Percentiles rank a stretch among this genome's conserved stretches.
Evolutionary conservation across 2,797 vertebrate species (phyloP).

Genomic region (Epinephelus malabaricus): DNA sequence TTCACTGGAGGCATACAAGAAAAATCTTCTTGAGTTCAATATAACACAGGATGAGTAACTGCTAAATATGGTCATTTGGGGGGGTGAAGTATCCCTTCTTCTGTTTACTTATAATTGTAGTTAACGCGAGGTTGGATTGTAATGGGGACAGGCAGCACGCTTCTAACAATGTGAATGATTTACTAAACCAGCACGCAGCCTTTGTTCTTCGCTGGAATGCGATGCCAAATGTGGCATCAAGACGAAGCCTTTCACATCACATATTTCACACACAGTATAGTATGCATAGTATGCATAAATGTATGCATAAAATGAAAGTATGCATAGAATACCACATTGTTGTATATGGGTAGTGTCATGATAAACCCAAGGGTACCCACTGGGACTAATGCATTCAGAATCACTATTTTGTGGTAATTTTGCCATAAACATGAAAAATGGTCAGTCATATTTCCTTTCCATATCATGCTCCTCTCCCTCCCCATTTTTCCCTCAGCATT

Average conservation of each 20-base stretch:
- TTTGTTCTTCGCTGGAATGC: background rate
- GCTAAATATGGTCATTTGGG: too few species aligned
- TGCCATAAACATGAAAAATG: slow-evolving; percentile 67
- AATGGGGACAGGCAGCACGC: background rate
- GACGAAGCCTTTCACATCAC: slow-evolving; percentile 13
- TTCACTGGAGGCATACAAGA: too few species aligned
- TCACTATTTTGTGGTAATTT: slow-evolving; percentile 42
- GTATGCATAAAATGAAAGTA: slow-evolving; percentile 50
- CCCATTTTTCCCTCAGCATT: slow-evolving; percentile 46
- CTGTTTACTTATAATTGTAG: slow-evolving; percentile 15
- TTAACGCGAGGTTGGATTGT: slow-evolving; percentile 5
- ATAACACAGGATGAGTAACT: too few species aligned
- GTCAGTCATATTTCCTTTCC: slow-evolving; percentile 46
- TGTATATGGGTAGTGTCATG: slow-evolving; percentile 35
- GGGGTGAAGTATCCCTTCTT: background rate
- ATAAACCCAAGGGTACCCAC: slow-evolving; percentile 47
- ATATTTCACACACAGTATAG: slow-evolving; percentile 5
- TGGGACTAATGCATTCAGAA: slow-evolving; percentile 57
- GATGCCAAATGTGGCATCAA: slow-evolving; percentile 2
- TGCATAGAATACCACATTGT: slow-evolving; percentile 58
- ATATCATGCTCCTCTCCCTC: slow-evolving; percentile 5
- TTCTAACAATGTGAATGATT: slow-evolving; percentile 25
- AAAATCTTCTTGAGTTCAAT: too few species aligned
- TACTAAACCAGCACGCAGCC: background rate
- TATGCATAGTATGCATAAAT: slow-evolving; percentile 1